Evolutionary conservation across 2,113 vertebrate genomes (phyloP).

Genomic region (Pseudopipra pipra): DNA sequence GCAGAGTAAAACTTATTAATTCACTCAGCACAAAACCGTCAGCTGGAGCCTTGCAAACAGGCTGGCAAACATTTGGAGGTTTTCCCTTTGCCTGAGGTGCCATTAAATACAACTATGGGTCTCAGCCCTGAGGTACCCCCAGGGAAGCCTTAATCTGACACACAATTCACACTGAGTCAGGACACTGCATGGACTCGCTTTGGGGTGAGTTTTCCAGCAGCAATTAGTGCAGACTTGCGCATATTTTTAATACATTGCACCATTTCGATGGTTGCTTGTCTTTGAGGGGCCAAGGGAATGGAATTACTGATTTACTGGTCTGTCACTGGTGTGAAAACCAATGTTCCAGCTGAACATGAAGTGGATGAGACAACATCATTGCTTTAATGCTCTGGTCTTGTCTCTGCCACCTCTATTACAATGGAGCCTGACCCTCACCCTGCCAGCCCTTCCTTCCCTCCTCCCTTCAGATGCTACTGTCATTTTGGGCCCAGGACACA

Average conservation of each 20-base stretch:
- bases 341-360: neutral
- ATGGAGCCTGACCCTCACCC: neutral
- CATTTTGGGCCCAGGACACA: neutral
- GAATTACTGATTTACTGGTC: neutral
- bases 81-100: neutral
- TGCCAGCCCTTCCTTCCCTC: neutral
- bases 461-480: neutral
- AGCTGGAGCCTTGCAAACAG: neutral
- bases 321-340: neutral
- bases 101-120: neutral
- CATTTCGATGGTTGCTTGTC: neutral
- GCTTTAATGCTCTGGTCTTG: accelerated
- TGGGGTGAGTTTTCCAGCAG: neutral
- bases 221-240: neutral
- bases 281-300: neutral
- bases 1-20: neutral
- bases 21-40: neutral
- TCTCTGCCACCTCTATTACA: neutral
- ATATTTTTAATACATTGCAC: neutral
- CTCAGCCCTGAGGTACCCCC: neutral
- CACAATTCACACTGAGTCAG: neutral
- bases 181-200: accelerated
- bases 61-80: neutral
- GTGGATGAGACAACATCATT: neutral
- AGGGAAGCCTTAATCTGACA: neutral